Evolutionary conservation across 2,888 invertebrate species (phyloP).

Genomic region (Pseudococcus longispinus): DNA sequence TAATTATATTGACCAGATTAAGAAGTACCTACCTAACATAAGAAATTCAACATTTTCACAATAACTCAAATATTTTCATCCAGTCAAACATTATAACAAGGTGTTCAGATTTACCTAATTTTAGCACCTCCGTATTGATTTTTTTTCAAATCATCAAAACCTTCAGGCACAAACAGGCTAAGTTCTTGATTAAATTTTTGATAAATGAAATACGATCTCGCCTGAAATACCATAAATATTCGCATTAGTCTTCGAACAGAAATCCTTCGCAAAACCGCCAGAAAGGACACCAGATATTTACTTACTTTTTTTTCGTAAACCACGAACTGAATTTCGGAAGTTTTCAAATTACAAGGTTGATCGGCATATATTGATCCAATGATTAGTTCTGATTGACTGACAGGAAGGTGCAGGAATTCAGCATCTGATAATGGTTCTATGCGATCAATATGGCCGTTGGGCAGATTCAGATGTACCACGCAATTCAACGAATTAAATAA

Average conservation of each 20-base stretch:
- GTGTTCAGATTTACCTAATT: slow-evolving; percentile 52
- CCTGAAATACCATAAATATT: slow-evolving; percentile 44
- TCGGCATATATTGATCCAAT: slow-evolving; percentile 9
- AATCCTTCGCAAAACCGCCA: background rate
- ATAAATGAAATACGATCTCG: slow-evolving; percentile 55
- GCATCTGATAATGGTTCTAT: slow-evolving; percentile 45
- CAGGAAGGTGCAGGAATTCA: slow-evolving; percentile 28
- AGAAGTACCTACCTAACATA: too few species aligned
- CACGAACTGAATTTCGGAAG: slow-evolving; percentile 34
- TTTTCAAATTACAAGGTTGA: background rate
- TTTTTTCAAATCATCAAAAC: slow-evolving; percentile 51
- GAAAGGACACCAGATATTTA: background rate
- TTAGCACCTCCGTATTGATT: slow-evolving; percentile 46
- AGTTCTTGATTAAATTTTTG: slow-evolving; percentile 12
- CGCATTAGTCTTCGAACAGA: background rate
- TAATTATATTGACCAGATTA: too few species aligned
- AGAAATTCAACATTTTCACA: background rate
- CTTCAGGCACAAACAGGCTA: background rate
- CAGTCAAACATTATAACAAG: too few species aligned
- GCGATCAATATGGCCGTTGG: background rate
- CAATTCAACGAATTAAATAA: slow-evolving; percentile 60
- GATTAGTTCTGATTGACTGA: background rate
- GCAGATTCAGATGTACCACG: slow-evolving; percentile 51
- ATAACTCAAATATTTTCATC: too few species aligned
- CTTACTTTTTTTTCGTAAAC: background rate